A percentile compares a stretch with the other conserved stretches of the same genome.
Conservation (phyloP, 2,797 vertebrate genomes). For the Peromyscus eremicus region DNA sequence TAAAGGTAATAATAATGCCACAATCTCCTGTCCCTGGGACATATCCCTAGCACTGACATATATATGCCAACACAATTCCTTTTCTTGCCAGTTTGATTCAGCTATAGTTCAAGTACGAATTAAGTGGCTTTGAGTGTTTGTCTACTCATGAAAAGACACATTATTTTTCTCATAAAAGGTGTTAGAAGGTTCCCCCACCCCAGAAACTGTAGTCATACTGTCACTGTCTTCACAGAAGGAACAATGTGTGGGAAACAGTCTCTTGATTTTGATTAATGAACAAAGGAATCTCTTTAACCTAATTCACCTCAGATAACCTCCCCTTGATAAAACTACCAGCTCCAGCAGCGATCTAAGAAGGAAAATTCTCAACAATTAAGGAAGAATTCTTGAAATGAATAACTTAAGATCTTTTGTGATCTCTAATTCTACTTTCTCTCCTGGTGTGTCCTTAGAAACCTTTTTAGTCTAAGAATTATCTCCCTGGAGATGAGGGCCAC, state of each 20-base stretch:
- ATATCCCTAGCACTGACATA: neutral
- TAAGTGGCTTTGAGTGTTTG: slow-evolving; percentile 37
- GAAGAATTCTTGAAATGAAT: slow-evolving; percentile 44
- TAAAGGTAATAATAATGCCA: slow-evolving; percentile 52
- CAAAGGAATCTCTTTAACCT: slow-evolving; percentile 52
- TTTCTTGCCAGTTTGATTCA: slow-evolving; percentile 55
- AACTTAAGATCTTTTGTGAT: slow-evolving; percentile 32
- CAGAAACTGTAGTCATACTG: slow-evolving; percentile 46
- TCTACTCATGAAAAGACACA: slow-evolving; percentile 37
- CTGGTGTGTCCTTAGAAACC: neutral
- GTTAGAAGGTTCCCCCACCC: slow-evolving; percentile 23
- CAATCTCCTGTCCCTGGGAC: slow-evolving; percentile 1
- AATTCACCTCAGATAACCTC: slow-evolving; percentile 56
- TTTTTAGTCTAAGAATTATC: slow-evolving; percentile 2
- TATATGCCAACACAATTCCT: neutral
- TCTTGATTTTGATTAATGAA: slow-evolving; percentile 72
- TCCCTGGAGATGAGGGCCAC: neutral
- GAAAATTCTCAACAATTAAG: slow-evolving; percentile 25
- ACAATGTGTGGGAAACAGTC: slow-evolving; percentile 59
- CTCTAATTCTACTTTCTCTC: neutral
- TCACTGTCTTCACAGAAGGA: slow-evolving; percentile 60
- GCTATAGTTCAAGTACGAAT: slow-evolving; percentile 33
- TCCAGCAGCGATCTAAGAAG: slow-evolving; percentile 29
- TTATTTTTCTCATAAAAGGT: slow-evolving; percentile 41
- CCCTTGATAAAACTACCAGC: slow-evolving; percentile 20